Evolutionary conservation across 1,140 invertebrate genomes (phyloP), one percentile per base, ranked within the genome.

Genomic region (Apis dorsata): DNA sequence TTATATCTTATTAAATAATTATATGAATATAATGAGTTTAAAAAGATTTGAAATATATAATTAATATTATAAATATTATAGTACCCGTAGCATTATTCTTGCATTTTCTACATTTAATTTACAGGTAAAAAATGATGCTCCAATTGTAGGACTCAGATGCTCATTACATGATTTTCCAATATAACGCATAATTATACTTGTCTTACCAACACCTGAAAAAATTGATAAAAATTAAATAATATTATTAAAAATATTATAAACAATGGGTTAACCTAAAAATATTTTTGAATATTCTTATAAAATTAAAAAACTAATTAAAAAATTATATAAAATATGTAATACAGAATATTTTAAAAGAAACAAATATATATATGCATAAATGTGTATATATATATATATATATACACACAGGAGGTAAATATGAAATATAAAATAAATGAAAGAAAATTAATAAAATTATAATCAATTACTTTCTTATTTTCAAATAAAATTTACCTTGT

Each of bases 41-140:
- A 8, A 53, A 70, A 53, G 3, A 51, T 24, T 51, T 70, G 13
- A 70, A 24, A 51, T 71, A 24, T 28, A 12, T 34, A 7, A 17
- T 34, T 21, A 7, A 21, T 12, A 63, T 28, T 65, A 15, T 44
- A 13, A 19, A 1, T 44, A 57, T 57, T 19, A 10, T 90, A 88
- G 90, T 94, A 97, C 97, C 94, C 97, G 96, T 86, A 97, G 92
- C 94, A 96, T 97, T 13, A 97, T 95, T 91, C 94, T 96, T 81
- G 95, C 95, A 84, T 96, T 95, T 9, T 95, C 95, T 55, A 97
- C 84, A 76, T 96, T 96, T 85, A 98, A 95, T 91, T 96, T 97
- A 92, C 97, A 97, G 10, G 96, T 97, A 91, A 97, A 98, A 94
- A 98, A 98, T 7, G 97, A 98, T 57, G 98, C 98, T 3, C 97